These are phyloP conservation scores for Plecotus auritus DNA, from an alignment of 2,113 vertebrate species.

Conservation along the genomic window DNA sequence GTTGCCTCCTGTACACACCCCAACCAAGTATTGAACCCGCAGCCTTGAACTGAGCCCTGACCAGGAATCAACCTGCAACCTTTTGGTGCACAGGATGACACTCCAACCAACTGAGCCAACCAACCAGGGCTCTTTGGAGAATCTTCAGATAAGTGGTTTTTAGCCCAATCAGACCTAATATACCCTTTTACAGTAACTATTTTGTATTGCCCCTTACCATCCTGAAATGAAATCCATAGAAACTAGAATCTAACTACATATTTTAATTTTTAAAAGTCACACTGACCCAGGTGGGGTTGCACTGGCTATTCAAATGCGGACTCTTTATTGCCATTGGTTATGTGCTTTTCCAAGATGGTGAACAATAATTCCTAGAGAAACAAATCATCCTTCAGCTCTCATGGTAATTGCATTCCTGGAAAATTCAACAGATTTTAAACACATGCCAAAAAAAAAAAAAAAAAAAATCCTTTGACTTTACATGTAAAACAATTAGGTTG, in stretches of 20 bases:
- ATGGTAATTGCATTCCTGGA: neutral
- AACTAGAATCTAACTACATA: neutral
- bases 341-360: neutral
- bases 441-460: neutral
- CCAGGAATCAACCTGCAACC: too few species aligned
- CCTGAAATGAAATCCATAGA: neutral
- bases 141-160: neutral
- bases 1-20: too few species aligned
- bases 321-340: neutral
- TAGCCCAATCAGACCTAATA: neutral
- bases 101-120: too few species aligned
- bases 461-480: neutral
- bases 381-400: neutral
- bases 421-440: neutral
- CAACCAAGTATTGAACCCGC: too few species aligned
- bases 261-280: neutral
- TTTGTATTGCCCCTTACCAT: neutral
- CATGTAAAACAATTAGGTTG: neutral
- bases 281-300: neutral
- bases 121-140: neutral
- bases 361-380: neutral
- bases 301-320: neutral
- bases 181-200: neutral
- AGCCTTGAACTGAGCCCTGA: too few species aligned
- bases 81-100: too few species aligned